These are phyloP conservation scores for Pachyuromys duprasi DNA, from an alignment of 2,797 vertebrate genomes.

Conservation along the genomic window DNA sequence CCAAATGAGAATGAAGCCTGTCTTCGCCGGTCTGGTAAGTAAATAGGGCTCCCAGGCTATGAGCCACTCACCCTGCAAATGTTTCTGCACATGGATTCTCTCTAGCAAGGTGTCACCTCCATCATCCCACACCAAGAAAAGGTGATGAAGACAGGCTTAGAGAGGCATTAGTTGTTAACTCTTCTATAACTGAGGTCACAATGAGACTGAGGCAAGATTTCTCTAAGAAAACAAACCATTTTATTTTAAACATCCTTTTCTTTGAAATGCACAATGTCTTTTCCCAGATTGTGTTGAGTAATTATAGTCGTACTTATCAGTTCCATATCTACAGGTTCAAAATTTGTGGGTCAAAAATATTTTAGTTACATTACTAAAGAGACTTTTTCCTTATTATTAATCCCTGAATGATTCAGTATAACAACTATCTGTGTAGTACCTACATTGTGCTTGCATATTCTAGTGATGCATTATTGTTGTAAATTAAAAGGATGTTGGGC, in stretches of 20 bases:
- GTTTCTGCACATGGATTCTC: constrained; percentile 42
- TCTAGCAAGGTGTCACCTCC: constrained; percentile 24
- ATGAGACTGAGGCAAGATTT: constrained; percentile 62
- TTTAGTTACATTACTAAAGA: not conserved
- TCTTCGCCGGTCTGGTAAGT: constrained; percentile 10
- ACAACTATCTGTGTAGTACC: not conserved
- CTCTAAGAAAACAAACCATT: constrained; percentile 29
- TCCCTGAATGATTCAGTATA: not conserved
- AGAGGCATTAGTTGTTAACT: constrained; percentile 39
- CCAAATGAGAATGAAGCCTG: constrained; percentile 44
- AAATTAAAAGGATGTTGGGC: too few species aligned
- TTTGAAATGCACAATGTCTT: not conserved
- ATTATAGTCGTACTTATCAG: not conserved
- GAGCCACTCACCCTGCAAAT: not conserved
- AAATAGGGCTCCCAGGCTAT: not conserved
- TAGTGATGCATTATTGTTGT: not conserved
- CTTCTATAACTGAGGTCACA: constrained; percentile 50
- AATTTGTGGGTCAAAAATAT: not conserved
- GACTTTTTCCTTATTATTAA: not conserved
- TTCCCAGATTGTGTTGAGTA: constrained; percentile 25
- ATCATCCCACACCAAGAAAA: constrained; percentile 24
- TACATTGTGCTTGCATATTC: not conserved
- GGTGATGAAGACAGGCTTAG: not conserved
- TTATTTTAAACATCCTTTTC: not conserved
- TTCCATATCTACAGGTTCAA: not conserved